Conservation (phyloP, 2,888 invertebrate genomes). For the Papilio elwesi region DNA sequence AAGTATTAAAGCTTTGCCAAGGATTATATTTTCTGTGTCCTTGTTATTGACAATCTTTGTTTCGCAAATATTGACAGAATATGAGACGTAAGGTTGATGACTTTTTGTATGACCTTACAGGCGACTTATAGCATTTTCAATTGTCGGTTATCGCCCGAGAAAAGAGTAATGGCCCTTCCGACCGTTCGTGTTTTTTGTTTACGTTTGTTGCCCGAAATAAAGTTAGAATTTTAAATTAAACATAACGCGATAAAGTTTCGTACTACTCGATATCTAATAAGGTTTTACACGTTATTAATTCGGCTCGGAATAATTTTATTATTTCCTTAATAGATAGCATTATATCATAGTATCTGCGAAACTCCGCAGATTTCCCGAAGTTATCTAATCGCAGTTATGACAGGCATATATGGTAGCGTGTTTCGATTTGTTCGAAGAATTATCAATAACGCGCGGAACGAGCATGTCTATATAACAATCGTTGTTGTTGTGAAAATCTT, state of each 20-base stretch:
- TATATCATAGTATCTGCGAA: constrained; percentile 45
- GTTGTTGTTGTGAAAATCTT: constrained; percentile 20
- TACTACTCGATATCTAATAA: constrained; percentile 48
- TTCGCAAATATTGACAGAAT: neutral
- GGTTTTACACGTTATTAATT: constrained; percentile 52
- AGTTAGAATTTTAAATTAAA: constrained; percentile 50
- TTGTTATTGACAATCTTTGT: neutral
- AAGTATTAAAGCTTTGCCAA: constrained; percentile 24
- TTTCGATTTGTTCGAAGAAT: constrained; percentile 26
- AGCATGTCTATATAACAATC: constrained; percentile 21
- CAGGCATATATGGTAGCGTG: constrained; percentile 23
- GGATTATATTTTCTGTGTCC: constrained; percentile 33
- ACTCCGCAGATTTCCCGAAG: constrained; percentile 43
- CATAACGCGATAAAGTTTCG: constrained; percentile 41
- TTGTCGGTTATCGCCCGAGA: constrained; percentile 55
- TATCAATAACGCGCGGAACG: constrained; percentile 20
- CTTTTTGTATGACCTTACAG: constrained; percentile 3
- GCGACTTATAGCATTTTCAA: constrained; percentile 45
- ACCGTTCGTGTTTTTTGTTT: constrained; percentile 67
- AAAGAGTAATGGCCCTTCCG: constrained; percentile 75
- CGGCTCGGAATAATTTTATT: constrained; percentile 53
- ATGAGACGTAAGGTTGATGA: constrained; percentile 11
- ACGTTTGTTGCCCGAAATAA: constrained; percentile 66
- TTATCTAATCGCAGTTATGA: constrained; percentile 47
- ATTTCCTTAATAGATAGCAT: constrained; percentile 66